Conservation (phyloP, 2,888 invertebrate species). For the Drosophila cracens region DNA sequence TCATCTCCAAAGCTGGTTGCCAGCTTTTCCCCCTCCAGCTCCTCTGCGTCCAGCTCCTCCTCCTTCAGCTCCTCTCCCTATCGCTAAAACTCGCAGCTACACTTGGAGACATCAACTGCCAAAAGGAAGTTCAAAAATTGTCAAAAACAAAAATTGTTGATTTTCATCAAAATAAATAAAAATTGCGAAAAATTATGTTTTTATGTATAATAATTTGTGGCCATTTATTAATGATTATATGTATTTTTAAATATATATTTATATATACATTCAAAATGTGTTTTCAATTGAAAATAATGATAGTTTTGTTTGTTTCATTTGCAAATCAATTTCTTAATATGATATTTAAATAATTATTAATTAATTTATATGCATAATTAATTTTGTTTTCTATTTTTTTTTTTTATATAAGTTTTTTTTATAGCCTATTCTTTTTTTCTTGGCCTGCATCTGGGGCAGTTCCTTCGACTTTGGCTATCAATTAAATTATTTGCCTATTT, state of each 20-base stretch:
- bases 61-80: neutral
- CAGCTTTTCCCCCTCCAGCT: neutral
- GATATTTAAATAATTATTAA: no score
- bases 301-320: no score
- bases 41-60: neutral
- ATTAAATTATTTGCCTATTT: slow-evolving; percentile 15
- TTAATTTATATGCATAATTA: slow-evolving; percentile 3
- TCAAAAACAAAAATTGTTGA: no score
- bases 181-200: neutral
- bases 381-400: slow-evolving; percentile 6
- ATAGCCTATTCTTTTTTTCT: slow-evolving; percentile 9
- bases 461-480: slow-evolving; percentile 47
- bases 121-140: neutral
- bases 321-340: no score
- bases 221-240: neutral
- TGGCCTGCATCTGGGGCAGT: slow-evolving; percentile 21
- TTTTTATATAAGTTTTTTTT: neutral
- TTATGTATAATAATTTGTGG: neutral
- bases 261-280: no score
- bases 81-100: neutral
- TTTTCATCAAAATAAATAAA: neutral
- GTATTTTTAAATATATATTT: no score
- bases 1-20: neutral
- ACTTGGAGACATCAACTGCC: neutral
- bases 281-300: no score